These are phyloP conservation scores for Botia kubotai DNA, from an alignment of 2,797 vertebrate genomes.

Conservation along the genomic window DNA sequence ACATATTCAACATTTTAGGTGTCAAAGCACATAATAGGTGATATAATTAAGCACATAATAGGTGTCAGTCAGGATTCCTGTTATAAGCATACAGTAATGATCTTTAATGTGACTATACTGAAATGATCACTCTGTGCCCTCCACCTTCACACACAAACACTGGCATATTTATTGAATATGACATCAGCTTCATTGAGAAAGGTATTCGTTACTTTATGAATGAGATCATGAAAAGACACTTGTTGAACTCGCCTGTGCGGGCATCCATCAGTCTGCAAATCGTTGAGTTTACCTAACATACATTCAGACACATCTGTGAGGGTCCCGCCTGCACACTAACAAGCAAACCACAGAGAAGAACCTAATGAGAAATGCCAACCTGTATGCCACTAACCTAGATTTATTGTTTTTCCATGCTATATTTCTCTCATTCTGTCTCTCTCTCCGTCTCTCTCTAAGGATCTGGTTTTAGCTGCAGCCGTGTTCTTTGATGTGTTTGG, in stretches of 20 bases:
- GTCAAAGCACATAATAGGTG: too few species aligned
- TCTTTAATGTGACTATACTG: too few species aligned
- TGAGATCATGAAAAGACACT: conserved; percentile 41
- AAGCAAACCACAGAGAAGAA: conserved; percentile 24
- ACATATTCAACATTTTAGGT: too few species aligned
- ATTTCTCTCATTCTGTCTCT: conserved; percentile 27
- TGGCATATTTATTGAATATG: conserved; percentile 6
- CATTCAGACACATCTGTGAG: conserved; percentile 19
- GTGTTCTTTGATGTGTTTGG: conserved; percentile 52
- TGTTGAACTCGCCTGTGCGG: conserved; percentile 29
- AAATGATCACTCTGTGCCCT: too few species aligned
- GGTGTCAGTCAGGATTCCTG: too few species aligned
- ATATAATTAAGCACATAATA: too few species aligned
- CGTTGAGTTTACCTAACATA: conserved; percentile 17
- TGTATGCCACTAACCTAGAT: conserved; percentile 55
- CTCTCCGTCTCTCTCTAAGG: conserved; percentile 37
- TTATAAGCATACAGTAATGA: too few species aligned
- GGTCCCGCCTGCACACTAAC: conserved; percentile 9
- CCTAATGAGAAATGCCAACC: conserved; percentile 45
- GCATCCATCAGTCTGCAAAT: conserved; percentile 34
- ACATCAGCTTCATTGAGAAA: conserved; percentile 5
- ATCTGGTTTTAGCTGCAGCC: conserved; percentile 31
- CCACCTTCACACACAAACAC: neutral
- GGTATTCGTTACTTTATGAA: conserved; percentile 34
- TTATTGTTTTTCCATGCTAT: conserved; percentile 45